phyloP scores from a whole-genome alignment of 2,797 vertebrate species.

The Alosa sapidissima region DNA sequence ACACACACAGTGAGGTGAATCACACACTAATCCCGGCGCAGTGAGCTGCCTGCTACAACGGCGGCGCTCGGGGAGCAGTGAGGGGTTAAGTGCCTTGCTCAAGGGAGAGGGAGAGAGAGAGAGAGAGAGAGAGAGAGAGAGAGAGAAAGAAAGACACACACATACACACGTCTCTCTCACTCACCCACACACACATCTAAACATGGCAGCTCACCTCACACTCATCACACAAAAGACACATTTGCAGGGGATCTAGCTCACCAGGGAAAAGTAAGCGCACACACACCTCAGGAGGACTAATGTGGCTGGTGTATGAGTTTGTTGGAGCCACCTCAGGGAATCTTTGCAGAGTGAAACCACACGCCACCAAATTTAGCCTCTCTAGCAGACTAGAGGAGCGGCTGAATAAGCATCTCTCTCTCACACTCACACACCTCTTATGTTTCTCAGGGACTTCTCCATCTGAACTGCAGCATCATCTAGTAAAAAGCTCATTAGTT shows the following conservation, averaged over 20 bases:
- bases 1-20: too few relatives aligned
- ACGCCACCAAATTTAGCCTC: background rate
- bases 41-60: too few relatives aligned
- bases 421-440: background rate
- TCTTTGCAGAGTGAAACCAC: background rate
- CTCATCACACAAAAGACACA: background rate
- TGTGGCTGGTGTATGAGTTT: background rate
- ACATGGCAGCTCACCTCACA: background rate
- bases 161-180: conserved; percentile 26
- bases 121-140: background rate
- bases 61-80: too few relatives aligned
- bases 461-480: background rate
- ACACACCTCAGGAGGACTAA: conserved; percentile 20
- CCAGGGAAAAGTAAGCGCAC: too few relatives aligned
- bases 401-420: background rate
- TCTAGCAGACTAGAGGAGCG: background rate
- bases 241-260: too few relatives aligned
- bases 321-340: background rate
- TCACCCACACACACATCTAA: too few relatives aligned
- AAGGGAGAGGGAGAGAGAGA: background rate
- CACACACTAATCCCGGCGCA: too few relatives aligned
- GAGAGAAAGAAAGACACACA: background rate
- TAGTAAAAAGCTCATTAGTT: background rate
- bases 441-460: background rate
- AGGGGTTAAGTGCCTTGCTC: too few relatives aligned